Conservation (phyloP, 2,797 vertebrate species). For the Acanthornis magna region DNA sequence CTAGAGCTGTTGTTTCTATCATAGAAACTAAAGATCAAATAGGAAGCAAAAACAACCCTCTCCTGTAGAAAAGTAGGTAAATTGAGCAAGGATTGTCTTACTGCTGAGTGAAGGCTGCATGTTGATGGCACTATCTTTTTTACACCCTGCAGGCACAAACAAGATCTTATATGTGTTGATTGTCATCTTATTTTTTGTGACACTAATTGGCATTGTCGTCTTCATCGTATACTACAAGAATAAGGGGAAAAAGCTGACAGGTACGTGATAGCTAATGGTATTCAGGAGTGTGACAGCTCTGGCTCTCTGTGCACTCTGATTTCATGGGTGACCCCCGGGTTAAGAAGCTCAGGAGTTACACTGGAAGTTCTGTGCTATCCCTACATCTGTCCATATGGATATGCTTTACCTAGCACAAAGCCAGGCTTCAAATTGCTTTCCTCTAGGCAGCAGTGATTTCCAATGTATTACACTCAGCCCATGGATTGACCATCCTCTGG, state of each 20-base stretch:
- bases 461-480: background rate
- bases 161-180: constrained; percentile 65
- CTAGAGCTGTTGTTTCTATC: background rate
- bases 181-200: constrained; percentile 68
- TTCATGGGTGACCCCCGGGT: background rate
- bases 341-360: background rate
- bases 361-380: background rate
- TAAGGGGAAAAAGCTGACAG: constrained; percentile 75
- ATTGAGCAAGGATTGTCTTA: background rate
- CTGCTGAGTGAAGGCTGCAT: background rate
- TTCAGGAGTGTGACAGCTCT: background rate
- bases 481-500: rapidly evolving
- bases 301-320: background rate
- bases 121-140: background rate
- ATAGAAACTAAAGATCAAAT: background rate
- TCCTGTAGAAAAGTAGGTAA: background rate
- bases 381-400: background rate
- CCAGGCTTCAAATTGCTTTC: background rate
- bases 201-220: constrained; percentile 52
- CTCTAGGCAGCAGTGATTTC: background rate
- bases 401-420: background rate
- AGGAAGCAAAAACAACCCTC: background rate
- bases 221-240: constrained; percentile 71
- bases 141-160: constrained; percentile 61
- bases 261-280: constrained; percentile 37